These are phyloP conservation scores for Rhabdomys dilectus DNA, from an alignment of 2,113 vertebrate species.

Conservation along the genomic window DNA sequence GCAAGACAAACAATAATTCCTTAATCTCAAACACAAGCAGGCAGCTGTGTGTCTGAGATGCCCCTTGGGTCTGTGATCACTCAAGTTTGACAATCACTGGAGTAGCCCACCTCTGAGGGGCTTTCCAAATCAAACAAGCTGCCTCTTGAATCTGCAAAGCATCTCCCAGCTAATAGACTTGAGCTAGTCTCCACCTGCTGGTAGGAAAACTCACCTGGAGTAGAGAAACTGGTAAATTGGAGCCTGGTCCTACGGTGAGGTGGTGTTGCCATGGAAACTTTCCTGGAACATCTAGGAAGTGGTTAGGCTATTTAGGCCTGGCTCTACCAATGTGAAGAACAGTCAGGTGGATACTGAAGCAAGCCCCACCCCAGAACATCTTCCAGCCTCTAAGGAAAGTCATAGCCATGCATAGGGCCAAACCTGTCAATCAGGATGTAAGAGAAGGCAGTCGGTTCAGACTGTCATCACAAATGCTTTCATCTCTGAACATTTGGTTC, in stretches of 20 bases:
- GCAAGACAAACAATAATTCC: not conserved
- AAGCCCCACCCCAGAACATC: not conserved
- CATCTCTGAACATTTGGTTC: constrained; percentile 54
- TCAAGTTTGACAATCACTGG: not conserved
- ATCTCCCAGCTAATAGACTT: constrained; percentile 39
- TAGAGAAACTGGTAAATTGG: not conserved
- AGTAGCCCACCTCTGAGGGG: not conserved
- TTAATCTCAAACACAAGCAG: not conserved
- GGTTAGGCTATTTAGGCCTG: not conserved
- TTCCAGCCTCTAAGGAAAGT: not conserved
- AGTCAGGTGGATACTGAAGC: not conserved
- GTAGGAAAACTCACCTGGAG: constrained; percentile 56
- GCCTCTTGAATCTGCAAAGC: not conserved
- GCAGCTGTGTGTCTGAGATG: not conserved
- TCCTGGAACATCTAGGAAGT: not conserved
- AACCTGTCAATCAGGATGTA: not conserved
- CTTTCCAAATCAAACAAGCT: constrained; percentile 24
- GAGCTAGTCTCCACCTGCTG: constrained; percentile 80
- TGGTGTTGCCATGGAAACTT: not conserved
- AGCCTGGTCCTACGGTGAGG: not conserved
- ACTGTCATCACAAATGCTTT: constrained; percentile 31
- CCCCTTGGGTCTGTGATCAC: not conserved
- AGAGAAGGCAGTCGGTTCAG: not conserved
- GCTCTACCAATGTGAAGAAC: not conserved
- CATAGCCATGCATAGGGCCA: not conserved